phyloP scores from a whole-genome alignment of 2,888 invertebrate genomes.

The Crioceris asparagi region DNA sequence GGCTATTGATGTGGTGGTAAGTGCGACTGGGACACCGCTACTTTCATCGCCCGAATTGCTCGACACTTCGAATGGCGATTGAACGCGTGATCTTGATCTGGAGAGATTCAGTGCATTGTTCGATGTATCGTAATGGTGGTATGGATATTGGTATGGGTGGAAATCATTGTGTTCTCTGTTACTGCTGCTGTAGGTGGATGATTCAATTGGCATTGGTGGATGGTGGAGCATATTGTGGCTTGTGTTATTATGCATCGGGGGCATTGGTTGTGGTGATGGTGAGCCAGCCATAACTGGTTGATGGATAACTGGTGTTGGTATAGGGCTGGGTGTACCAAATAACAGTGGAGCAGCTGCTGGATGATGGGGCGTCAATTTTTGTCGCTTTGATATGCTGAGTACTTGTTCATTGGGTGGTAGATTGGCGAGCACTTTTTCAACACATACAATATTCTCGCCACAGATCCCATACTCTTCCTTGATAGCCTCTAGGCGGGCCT shows the following conservation, averaged over 20 bases:
- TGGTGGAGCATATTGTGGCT: slow-evolving; percentile 33
- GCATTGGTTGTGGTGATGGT: slow-evolving; percentile 45
- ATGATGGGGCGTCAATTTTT: slow-evolving; percentile 41
- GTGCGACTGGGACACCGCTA: slow-evolving; percentile 25
- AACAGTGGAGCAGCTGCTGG: slow-evolving; percentile 38
- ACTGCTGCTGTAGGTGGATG: slow-evolving; percentile 37
- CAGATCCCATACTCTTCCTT: slow-evolving; percentile 88
- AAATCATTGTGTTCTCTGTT: slow-evolving; percentile 41
- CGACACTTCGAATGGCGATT: slow-evolving; percentile 72
- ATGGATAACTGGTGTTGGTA: slow-evolving; percentile 52
- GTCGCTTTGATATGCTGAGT: slow-evolving; percentile 70
- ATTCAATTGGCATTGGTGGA: slow-evolving; percentile 21
- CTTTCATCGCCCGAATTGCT: slow-evolving; percentile 58
- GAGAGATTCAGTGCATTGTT: slow-evolving; percentile 66
- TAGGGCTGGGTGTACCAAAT: slow-evolving; percentile 45
- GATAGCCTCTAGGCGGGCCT: slow-evolving; percentile 85
- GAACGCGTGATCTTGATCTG: slow-evolving; percentile 44
- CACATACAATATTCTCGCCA: slow-evolving; percentile 75
- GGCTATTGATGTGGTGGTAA: slow-evolving; percentile 30
- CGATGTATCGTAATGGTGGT: slow-evolving; percentile 38
- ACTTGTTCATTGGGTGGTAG: slow-evolving; percentile 78
- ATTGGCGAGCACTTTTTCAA: slow-evolving; percentile 80
- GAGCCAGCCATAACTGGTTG: slow-evolving; percentile 41
- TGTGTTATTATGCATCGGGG: no score
- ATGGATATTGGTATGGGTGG: slow-evolving; percentile 25